Evolutionary conservation across 2,113 vertebrate genomes (phyloP), one percentile per base, ranked within the genome.

Genomic region (Corythornis madagascariensis): DNA sequence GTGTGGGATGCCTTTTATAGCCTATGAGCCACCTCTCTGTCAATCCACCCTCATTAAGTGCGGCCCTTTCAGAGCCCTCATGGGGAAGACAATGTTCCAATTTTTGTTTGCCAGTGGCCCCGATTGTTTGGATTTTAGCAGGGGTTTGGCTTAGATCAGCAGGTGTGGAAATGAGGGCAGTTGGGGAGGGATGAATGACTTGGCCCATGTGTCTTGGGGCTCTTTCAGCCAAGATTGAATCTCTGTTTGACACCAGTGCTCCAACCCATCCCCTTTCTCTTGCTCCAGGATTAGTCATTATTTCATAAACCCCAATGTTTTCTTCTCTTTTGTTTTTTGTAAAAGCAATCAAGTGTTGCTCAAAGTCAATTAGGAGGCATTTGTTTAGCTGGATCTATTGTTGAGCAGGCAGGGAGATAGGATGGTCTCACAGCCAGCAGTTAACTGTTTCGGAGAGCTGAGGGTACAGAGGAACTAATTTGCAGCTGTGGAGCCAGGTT

Each of bases 91-190:
- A 97, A 96, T 96, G 92, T 92, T 93, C 92, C 88, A 89, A 64
- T 96, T 97, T 96, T 91, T 80, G 4, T 97, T 97, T 96, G 92
- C 95, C 94, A 96, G 95, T 75, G 77, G 89, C 94, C 85, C 70
- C 7, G 93, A 95, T 97, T 96, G 94, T 97, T 97, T 94, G 82
- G 88, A 65, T 95, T 97, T 96, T 95, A 83, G 86, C 92, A 94
- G 93, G 95, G 93, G 92, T 93, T 96, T 94, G 96, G 95, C 96
- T 96, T 95, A 95, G 91, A 95, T 92, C 96, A 96, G 97, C 93
- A 97, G 96, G 95, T 97, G 93, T 95, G 91, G 96, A 96, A 97
- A 97, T 97, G 96, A 97, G 95, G 93, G 83, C 94, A 93, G 88
- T 84, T 96, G 94, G 91, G 94, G 86, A 83, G 70, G 88, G 84